Evolutionary conservation across 2,113 vertebrate genomes (phyloP).

Genomic region (Panurus biarmicus): DNA sequence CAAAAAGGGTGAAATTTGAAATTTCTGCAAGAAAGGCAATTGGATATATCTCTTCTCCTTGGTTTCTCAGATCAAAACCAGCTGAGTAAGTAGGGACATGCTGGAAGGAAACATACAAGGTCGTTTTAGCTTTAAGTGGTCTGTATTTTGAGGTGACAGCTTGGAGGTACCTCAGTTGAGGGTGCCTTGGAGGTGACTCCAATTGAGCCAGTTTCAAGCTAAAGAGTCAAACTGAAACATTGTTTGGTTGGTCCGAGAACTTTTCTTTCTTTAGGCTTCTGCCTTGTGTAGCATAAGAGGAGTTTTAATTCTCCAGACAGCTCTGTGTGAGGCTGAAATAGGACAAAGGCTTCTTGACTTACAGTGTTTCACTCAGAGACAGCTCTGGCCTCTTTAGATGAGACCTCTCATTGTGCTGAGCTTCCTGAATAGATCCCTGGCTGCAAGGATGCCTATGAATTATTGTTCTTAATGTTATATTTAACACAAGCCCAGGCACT

Average conservation of each 20-base stretch:
- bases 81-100: neutral
- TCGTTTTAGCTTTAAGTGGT: neutral
- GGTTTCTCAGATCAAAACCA: neutral
- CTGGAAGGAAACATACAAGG: neutral
- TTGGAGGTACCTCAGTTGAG: neutral
- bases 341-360: neutral
- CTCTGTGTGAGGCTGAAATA: neutral
- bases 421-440: neutral
- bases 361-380: accelerated
- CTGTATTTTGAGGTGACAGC: neutral
- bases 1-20: neutral
- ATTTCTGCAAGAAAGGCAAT: neutral
- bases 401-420: neutral
- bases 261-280: neutral
- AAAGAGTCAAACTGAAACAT: neutral
- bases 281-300: neutral
- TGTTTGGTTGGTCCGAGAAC: neutral
- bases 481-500: neutral
- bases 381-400: neutral
- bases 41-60: neutral
- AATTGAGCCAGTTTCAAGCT: neutral
- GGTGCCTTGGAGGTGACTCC: neutral
- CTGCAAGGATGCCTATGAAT: neutral
- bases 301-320: neutral
- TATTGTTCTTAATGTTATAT: neutral